Evolutionary conservation across 2,113 vertebrate species (phyloP).

Genomic region (Ahaetulla prasina): DNA sequence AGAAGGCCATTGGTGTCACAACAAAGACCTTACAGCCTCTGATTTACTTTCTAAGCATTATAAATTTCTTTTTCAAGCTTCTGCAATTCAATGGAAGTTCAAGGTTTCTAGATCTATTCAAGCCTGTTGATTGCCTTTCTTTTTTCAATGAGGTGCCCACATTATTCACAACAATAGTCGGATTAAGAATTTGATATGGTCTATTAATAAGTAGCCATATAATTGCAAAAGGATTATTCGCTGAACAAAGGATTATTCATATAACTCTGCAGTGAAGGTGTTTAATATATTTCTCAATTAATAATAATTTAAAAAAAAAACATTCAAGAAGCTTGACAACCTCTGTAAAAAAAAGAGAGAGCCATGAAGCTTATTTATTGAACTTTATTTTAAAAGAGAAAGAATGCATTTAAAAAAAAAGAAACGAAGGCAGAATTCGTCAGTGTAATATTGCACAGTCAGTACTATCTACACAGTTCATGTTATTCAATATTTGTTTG

Average conservation of each 20-base stretch:
- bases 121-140: conserved; percentile 1
- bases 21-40: conserved; percentile 21
- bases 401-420: not conserved
- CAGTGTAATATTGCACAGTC: not conserved
- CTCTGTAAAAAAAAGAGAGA: not conserved
- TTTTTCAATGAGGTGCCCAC: not conserved
- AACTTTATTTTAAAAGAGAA: not conserved
- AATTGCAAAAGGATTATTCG: conserved; percentile 14
- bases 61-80: conserved; percentile 13
- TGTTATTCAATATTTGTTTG: not conserved
- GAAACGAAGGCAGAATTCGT: not conserved
- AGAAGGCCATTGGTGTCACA: not conserved
- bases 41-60: conserved; percentile 10
- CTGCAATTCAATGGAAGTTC: conserved; percentile 15
- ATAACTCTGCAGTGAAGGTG: conserved; percentile 10
- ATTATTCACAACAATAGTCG: conserved; percentile 13
- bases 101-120: not conserved
- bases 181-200: not conserved
- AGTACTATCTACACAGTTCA: not conserved
- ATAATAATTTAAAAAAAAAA: not conserved
- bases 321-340: conserved; percentile 22
- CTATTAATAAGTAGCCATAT: not conserved
- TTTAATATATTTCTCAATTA: not conserved
- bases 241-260: conserved; percentile 17
- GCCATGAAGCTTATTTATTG: not conserved